Base-by-base conservation (phyloP, 2,888 invertebrate species). In the Lottia scabra region DNA sequence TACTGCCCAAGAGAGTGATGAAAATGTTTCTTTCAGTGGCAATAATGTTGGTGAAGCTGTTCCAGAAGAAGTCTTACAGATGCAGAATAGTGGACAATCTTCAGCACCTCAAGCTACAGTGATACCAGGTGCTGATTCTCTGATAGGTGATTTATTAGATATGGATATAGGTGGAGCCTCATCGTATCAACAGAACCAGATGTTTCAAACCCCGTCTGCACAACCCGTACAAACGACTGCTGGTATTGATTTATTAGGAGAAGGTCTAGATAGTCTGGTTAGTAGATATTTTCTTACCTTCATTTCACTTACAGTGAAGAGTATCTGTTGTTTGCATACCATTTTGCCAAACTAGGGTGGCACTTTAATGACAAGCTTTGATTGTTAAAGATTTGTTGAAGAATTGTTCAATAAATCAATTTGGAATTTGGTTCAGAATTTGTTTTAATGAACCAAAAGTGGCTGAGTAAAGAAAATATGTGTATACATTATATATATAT, bases 71-170 rank as follows among this genome's bases (percentile, higher is more conserved):
- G 19, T 64, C 10, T 30, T 68, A 30, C 66, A 19, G 10, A 23
- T 38, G 67, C 16, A 43, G 56, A 13, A 16, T 56, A 67, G 66
- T 81, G 79, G 26, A 88, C 82, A 81, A 66, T 79, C 83, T 13
- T 77, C 83, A 19, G 77, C 80, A 5, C 90, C 91, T 12, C 88
- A 88, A 75, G 83, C 91, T 5, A 90, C 91, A 10, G 93, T 94
- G 15, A 94, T 94, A 81, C 93, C 93, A 16, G 91, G 92, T 15
- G 94, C 97, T 91, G 99, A 99, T 88, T 97, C 96, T 0, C 92
- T 99, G 30, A 98, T 99, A 87, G 99, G 98, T 0, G 99, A 99
- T 91, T 92, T 99, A 70, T 91, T 99, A 72, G 96, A 96, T 38
- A 96, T 99, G 95, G 99, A 99, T 90, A 94, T 99, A 78, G 95